Percentiles rank a stretch among this genome's conserved stretches.
Conservation (phyloP, 2,113 vertebrate species). For the Euleptes europaea region DNA sequence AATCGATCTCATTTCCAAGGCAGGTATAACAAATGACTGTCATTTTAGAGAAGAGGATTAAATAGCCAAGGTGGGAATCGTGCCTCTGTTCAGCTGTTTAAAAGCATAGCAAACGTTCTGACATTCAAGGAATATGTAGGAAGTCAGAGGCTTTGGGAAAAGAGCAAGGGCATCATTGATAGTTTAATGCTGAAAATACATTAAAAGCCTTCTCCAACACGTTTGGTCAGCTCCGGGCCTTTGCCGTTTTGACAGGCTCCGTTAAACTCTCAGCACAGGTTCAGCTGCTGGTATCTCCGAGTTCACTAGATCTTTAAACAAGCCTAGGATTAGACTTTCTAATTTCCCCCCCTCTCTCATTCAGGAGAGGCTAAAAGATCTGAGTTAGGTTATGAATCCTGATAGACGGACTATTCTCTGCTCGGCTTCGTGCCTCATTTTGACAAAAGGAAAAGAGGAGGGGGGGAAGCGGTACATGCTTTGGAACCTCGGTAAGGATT, state of each 20-base stretch:
- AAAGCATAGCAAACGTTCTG: not conserved
- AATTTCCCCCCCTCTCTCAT: slow-evolving; percentile 28
- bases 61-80: not conserved
- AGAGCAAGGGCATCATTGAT: not conserved
- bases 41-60: not conserved
- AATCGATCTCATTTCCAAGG: slow-evolving; percentile 2
- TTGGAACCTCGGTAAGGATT: not conserved
- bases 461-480: not conserved
- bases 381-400: slow-evolving; percentile 31
- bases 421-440: not conserved
- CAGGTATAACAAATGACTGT: not conserved
- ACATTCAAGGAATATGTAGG: not conserved
- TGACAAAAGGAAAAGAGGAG: not conserved
- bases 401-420: not conserved
- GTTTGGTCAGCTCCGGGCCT: slow-evolving; percentile 28
- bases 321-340: slow-evolving; percentile 42
- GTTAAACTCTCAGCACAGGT: not conserved
- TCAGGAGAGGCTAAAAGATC: slow-evolving; percentile 40
- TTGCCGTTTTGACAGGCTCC: not conserved
- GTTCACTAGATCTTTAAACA: slow-evolving; percentile 46
- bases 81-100: not conserved
- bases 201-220: not conserved
- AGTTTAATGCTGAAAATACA: not conserved
- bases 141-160: not conserved
- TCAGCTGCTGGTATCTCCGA: slow-evolving; percentile 18